Evolutionary conservation across 1,140 invertebrate species (phyloP), one percentile per base, ranked within the genome.

Genomic region (Amyelois transitella): DNA sequence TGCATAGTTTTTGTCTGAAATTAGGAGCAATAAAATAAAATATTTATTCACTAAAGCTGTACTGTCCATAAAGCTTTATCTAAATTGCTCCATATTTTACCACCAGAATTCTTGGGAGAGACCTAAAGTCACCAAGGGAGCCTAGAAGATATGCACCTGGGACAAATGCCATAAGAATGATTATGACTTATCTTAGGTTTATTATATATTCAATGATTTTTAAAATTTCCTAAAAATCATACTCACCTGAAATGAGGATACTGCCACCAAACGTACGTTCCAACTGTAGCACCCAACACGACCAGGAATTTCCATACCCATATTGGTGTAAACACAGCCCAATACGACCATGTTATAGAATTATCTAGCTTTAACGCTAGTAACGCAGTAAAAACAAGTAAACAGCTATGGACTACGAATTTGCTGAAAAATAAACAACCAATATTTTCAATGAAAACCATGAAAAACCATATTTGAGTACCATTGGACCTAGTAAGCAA

Each of bases 281-380:
- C 97, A 28, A 98, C 91, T 51, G 93, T 91, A 43, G 97, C 96
- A 59, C 97, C 97, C 48, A 93, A 75, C 32, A 98, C 93, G 14
- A 98, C 97, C 73, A 98, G 91, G 57, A 93, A 89, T 85, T 99
- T 99, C 97, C 98, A 99, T 60, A 98, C 93, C 97, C 97, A 99
- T 81, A 99, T 93, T 47, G 97, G 97, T 22, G 94, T 92, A 81
- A 99, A 99, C 18, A 99, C 93, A 5, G 95, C 93, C 96, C 97
- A 98, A 79, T 95, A 99, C 57, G 95, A 98, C 95, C 96, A 98
- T 77, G 92, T 90, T 87, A 91, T 95, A 48, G 91, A 93, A 55
- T 94, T 93, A 89, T 99, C 98, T 51, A 98, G 90, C 62, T 96
- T 92, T 65, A 99, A 90, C 7, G 97, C 94, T 88, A 99, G 94